Conservation (phyloP, 2,113 vertebrate species). For the Macquaria ambigua region DNA sequence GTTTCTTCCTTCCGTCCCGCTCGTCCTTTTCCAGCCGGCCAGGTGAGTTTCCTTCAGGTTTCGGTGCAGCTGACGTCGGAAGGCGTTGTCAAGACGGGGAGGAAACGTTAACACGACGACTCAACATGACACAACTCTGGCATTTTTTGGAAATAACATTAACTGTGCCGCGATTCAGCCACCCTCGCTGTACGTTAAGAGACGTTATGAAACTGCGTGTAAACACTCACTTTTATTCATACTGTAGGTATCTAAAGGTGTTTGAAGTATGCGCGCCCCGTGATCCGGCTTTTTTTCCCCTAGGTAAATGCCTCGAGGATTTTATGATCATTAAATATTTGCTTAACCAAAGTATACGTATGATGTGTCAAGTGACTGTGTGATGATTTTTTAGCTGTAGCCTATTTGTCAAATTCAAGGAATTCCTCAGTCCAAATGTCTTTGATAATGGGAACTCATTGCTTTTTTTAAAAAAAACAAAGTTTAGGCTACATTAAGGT, state of each 20-base stretch:
- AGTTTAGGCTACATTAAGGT: neutral
- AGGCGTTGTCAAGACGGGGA: conserved; percentile 6
- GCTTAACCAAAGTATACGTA: neutral
- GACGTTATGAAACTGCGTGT: neutral
- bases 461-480: neutral
- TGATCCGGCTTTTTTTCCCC: too few relatives aligned
- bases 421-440: neutral
- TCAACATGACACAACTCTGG: neutral
- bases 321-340: conserved; percentile 1
- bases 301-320: neutral
- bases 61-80: conserved; percentile 3
- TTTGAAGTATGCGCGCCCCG: neutral
- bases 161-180: neutral
- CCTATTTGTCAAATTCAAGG: neutral
- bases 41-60: conserved; percentile 28
- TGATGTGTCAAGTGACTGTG: neutral
- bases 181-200: neutral
- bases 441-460: too few relatives aligned
- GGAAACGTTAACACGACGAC: neutral
- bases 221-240: neutral
- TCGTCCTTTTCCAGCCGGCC: neutral
- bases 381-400: too few relatives aligned
- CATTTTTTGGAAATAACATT: neutral
- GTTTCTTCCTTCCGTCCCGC: fast-evolving
- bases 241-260: neutral